Evolutionary conservation across 1,140 invertebrate genomes (phyloP).

Genomic region (Zaprionus lachaisei): DNA sequence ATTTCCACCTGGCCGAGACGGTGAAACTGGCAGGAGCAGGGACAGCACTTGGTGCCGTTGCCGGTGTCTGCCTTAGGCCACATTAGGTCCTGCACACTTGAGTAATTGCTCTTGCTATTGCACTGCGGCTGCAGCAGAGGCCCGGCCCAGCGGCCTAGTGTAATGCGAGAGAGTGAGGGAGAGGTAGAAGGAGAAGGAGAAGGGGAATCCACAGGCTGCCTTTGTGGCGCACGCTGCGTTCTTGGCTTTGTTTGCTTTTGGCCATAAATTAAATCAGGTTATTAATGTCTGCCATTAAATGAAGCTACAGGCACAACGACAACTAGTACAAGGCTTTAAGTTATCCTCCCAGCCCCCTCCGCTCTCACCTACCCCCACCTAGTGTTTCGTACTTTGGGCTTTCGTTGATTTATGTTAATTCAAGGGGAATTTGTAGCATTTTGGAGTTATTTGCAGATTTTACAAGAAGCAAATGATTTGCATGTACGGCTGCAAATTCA

Average conservation of each 20-base stretch:
- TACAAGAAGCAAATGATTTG: slow-evolving; percentile 43
- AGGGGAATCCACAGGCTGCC: slow-evolving; percentile 10
- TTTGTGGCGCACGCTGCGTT: slow-evolving; percentile 61
- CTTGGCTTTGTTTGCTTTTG: slow-evolving; percentile 76
- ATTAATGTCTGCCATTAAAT: slow-evolving; percentile 82
- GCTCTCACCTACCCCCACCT: slow-evolving; percentile 10
- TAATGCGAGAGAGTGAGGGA: background rate
- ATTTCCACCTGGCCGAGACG: slow-evolving; percentile 56
- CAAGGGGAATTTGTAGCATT: slow-evolving; percentile 72
- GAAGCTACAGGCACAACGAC: slow-evolving; percentile 62
- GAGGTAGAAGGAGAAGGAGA: background rate
- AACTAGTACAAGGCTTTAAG: slow-evolving; percentile 19
- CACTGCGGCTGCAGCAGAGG: slow-evolving; percentile 57
- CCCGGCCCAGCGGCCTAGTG: slow-evolving; percentile 15
- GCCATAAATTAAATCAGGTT: slow-evolving; percentile 81
- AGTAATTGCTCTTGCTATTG: slow-evolving; percentile 71
- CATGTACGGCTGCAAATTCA: slow-evolving; percentile 23
- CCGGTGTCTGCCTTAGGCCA: slow-evolving; percentile 61
- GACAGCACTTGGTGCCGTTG: slow-evolving; percentile 7
- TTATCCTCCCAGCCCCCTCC: slow-evolving; percentile 19
- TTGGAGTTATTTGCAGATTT: slow-evolving; percentile 70
- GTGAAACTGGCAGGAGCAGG: background rate
- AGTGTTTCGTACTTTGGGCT: slow-evolving; percentile 6
- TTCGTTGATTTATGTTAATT: slow-evolving; percentile 75
- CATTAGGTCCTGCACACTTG: slow-evolving; percentile 70